A percentile compares a stretch with the other conserved stretches of the same genome.
Conservation (phyloP, 2,888 invertebrate genomes). For the Stenodera caucasica region DNA sequence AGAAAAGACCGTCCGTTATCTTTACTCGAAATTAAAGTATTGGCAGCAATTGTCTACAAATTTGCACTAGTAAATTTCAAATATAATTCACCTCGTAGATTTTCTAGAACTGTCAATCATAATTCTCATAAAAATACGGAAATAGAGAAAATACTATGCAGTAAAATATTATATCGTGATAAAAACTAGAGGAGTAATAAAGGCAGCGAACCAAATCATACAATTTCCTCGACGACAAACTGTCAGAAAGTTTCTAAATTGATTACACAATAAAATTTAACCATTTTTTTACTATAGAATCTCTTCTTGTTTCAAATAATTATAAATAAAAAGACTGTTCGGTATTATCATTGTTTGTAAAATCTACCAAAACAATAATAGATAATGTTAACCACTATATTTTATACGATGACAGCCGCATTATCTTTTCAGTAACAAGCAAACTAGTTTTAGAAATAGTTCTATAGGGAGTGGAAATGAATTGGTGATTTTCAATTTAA, state of each 20-base stretch:
- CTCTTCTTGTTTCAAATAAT: background rate
- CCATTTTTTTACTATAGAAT: background rate
- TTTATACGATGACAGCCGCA: background rate
- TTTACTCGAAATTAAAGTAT: too few relatives aligned
- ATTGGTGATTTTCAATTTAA: conserved; percentile 3
- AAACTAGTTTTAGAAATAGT: background rate
- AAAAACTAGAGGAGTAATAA: conserved; percentile 11
- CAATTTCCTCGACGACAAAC: conserved; percentile 9
- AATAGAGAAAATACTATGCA: background rate
- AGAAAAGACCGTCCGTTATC: too few relatives aligned
- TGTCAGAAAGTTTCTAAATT: conserved; percentile 10
- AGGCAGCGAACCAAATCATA: conserved; percentile 8
- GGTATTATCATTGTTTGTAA: background rate
- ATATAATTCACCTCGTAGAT: background rate
- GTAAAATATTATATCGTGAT: conserved; percentile 9
- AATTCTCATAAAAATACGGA: background rate
- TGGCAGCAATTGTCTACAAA: too few relatives aligned
- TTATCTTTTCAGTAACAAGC: conserved; percentile 8
- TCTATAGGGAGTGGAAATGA: background rate
- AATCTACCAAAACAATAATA: background rate
- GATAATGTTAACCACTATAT: conserved; percentile 2
- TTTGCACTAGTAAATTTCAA: background rate
- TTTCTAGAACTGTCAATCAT: background rate
- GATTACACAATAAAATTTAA: conserved; percentile 6
- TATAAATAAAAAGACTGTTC: background rate